These are phyloP conservation scores for Hydractinia symbiolongicarpus DNA, from an alignment of 30 jellyfish, hydroid and myxozoan species.

Conservation along the genomic window DNA sequence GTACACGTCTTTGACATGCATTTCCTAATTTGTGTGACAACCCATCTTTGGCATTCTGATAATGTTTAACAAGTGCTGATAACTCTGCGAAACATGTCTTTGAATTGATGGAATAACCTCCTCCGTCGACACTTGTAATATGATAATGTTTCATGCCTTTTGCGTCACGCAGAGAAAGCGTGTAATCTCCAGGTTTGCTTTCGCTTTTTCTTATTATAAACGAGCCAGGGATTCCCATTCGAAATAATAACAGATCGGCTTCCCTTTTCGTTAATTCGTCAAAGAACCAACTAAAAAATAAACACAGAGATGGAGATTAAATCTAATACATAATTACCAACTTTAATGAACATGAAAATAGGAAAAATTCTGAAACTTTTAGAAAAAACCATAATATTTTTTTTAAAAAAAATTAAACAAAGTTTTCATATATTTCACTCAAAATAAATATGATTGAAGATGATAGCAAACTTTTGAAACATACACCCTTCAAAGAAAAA, in stretches of 20 bases:
- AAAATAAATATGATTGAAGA: no score
- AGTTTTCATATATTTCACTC: no score
- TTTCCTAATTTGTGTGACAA: neutral
- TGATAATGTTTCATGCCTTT: constrained; percentile 14
- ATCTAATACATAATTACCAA: no score
- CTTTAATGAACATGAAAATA: no score
- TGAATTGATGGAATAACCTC: neutral
- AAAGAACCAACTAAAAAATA: constrained; percentile 11
- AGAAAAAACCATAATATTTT: no score
- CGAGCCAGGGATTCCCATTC: constrained; percentile 21
- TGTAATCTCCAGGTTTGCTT: neutral
- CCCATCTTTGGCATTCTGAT: neutral
- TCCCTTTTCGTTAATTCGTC: neutral
- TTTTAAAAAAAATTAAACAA: no score
- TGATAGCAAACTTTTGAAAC: no score
- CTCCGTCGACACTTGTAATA: neutral
- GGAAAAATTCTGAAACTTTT: no score
- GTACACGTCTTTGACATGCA: neutral
- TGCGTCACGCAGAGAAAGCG: constrained; percentile 16
- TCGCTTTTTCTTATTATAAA: constrained; percentile 12
- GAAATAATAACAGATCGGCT: constrained; percentile 13
- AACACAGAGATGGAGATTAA: no score
- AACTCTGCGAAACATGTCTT: neutral
- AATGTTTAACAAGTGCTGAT: constrained; percentile 21
- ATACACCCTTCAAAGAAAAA: no score